Evolutionary conservation across 2,888 invertebrate species (phyloP).

Genomic region (Thysanoteuthis rhombus): DNA sequence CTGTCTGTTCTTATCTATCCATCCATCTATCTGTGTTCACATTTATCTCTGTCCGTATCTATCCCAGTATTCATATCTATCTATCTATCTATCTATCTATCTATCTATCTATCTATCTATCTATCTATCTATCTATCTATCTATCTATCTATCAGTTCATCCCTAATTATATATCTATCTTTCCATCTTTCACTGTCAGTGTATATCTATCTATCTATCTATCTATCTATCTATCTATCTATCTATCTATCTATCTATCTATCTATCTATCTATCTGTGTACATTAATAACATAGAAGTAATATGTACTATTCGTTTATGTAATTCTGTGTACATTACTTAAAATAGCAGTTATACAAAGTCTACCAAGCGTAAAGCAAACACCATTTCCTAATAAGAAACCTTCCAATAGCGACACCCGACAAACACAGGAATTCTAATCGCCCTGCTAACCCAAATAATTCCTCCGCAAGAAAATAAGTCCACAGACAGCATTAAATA

Average conservation of each 20-base stretch:
- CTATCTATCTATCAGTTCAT: background rate
- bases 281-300: background rate
- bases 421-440: background rate
- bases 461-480: too few relatives aligned
- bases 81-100: background rate
- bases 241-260: background rate
- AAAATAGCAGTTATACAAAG: background rate
- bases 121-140: background rate
- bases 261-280: background rate
- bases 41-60: too few relatives aligned
- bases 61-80: too few relatives aligned
- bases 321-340: background rate
- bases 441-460: background rate
- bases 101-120: background rate
- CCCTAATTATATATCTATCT: background rate
- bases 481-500: too few relatives aligned
- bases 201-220: background rate
- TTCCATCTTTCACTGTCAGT: background rate
- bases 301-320: background rate
- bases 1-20: too few relatives aligned
- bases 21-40: too few relatives aligned
- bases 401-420: background rate
- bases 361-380: background rate
- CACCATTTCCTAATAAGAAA: background rate
- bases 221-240: background rate